Evolutionary conservation across 2,888 invertebrate species (phyloP).

Genomic region (Parnassius mnemosyne): DNA sequence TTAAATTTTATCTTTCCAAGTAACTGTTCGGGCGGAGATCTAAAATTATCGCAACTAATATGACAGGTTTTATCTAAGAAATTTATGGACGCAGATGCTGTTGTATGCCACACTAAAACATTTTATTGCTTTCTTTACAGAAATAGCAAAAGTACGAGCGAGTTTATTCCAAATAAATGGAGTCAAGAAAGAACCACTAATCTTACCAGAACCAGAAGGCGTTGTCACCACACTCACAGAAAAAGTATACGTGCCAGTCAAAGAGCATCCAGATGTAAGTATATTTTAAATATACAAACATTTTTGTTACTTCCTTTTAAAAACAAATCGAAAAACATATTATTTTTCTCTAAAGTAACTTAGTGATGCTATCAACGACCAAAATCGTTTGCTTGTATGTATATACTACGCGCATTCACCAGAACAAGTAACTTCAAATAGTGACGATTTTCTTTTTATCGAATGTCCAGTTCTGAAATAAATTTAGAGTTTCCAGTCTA

Average conservation of each 20-base stretch:
- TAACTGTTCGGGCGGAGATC: constrained; percentile 53
- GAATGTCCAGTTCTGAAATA: no score
- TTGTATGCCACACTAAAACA: constrained; percentile 35
- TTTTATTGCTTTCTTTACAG: constrained; percentile 83
- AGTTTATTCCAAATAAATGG: constrained; percentile 99
- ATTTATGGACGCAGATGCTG: constrained; percentile 53
- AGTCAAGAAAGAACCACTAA: constrained; percentile 94
- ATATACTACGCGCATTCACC: no score
- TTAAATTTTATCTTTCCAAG: constrained; percentile 56
- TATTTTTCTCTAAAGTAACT: no score
- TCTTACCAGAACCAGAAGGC: constrained; percentile 95
- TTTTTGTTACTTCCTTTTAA: no score
- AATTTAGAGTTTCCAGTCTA: no score
- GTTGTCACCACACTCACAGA: constrained; percentile 96
- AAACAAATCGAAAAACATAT: no score
- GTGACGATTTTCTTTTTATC: no score
- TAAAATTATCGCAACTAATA: constrained; percentile 53
- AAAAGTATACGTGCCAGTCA: constrained; percentile 99
- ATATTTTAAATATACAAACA: constrained; percentile 1
- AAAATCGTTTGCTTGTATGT: no score
- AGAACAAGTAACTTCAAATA: no score
- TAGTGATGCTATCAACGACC: no score
- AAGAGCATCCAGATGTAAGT: constrained; percentile 99
- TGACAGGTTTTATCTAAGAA: constrained; percentile 52
- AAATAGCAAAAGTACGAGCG: constrained; percentile 98